Evolutionary conservation across 1,140 invertebrate species (phyloP), one percentile per base, ranked within the genome.

Genomic region (Meloidogyne floridensis): DNA sequence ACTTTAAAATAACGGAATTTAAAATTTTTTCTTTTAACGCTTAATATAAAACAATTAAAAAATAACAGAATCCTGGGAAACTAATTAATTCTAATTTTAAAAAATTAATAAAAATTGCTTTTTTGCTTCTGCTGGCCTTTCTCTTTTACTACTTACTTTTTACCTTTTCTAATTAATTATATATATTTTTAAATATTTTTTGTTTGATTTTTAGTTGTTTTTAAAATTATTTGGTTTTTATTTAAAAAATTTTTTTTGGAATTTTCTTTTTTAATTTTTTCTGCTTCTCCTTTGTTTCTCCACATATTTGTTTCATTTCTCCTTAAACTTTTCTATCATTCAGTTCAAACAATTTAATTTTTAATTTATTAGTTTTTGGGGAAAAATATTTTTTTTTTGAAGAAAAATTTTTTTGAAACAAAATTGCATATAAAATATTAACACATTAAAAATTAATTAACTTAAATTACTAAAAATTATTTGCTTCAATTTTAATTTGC

Each of bases 271-370:
- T 75, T 18, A n/a, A 54, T 54, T 32, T 32, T n/a, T 15, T 54
- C 18, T 51, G 72, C 72, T 47, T 47, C n/a, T 13, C 73, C 51
- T 54, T 75, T 18, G n/a, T 75, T 75, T 8, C 9, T 32, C 32
- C 32, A 32, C 32, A 32, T 32, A 32, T 32, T 75, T 75, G 73
- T 32, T 75, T 75, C 32, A 32, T 42, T 9, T 75, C 73, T 75
- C 73, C 10, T 18, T 7, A 47, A 47, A 47, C 47, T 47, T 4
- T 47, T 47, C 47, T 47, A 47, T 47, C 7, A 47, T 47, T 47
- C 7, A 6, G 7, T 47, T 47, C 7, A 47, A 47, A 47, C 7
- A 47, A 47, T 47, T 47, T 47, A 6, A 47, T 47, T 47, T 47
- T 47, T 32, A 32, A 32, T 32, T 32, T 32, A 32, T 32, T 32